These are phyloP conservation scores for Desmophyllum pertusum DNA, from an alignment of 92 coral and sea anemone species.

Conservation along the genomic window DNA sequence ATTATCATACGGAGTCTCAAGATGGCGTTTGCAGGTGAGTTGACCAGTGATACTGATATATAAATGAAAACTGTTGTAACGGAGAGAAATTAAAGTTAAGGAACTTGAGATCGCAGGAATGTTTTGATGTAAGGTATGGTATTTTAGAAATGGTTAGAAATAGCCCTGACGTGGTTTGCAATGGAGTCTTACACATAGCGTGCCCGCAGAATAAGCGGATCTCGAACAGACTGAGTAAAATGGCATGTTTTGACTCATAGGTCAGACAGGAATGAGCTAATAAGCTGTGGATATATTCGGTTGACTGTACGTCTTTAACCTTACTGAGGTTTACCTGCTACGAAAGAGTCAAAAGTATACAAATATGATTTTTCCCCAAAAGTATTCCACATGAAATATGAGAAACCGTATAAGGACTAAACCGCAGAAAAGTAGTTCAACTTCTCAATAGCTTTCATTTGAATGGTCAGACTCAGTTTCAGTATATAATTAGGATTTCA, in stretches of 20 bases:
- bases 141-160: background rate
- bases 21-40: background rate
- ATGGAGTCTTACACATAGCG: background rate
- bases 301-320: too few relatives aligned
- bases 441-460: background rate
- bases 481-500: too few relatives aligned
- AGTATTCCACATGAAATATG: too few relatives aligned
- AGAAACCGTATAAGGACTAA: too few relatives aligned
- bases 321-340: too few relatives aligned
- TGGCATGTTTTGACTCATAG: background rate
- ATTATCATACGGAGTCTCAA: background rate
- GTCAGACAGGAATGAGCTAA: background rate
- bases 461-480: background rate
- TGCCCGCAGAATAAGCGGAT: background rate
- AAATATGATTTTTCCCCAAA: too few relatives aligned
- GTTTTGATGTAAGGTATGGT: background rate
- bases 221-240: background rate
- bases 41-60: too few relatives aligned
- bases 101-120: background rate
- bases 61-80: background rate
- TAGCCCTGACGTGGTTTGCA: background rate
- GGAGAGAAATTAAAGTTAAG: background rate
- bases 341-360: too few relatives aligned
- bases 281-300: background rate
- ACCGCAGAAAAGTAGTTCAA: background rate